phyloP scores from a whole-genome alignment of 2,113 vertebrate genomes.

The Hyperoodon ampullatus region DNA sequence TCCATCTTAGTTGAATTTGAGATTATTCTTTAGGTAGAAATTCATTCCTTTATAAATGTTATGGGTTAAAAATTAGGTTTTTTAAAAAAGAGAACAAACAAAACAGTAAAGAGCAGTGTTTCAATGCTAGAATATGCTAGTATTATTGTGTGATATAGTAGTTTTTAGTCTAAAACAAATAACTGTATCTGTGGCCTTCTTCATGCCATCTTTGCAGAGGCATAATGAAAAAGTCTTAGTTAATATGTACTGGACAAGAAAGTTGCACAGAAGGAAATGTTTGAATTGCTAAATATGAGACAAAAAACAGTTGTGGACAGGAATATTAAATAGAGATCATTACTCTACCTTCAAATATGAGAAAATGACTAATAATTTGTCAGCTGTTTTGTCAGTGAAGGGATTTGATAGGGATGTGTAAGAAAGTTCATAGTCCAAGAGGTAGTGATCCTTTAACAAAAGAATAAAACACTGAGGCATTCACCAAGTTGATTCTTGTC shows the following conservation, averaged over 20 bases:
- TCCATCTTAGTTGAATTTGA: background rate
- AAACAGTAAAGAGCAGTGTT: background rate
- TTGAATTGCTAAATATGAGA: constrained; percentile 34
- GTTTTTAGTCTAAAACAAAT: background rate
- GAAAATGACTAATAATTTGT: background rate
- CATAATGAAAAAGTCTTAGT: background rate
- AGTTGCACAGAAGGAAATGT: background rate
- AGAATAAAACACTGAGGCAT: background rate
- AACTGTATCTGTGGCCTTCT: background rate
- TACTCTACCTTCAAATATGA: background rate
- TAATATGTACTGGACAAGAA: background rate
- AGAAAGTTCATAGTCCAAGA: background rate
- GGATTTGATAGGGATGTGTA: background rate
- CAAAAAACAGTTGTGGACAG: background rate
- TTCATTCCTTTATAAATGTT: background rate
- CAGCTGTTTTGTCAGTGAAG: background rate
- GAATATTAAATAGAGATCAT: background rate
- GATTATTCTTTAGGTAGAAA: constrained; percentile 24
- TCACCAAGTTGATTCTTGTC: background rate
- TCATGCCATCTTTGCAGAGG: background rate
- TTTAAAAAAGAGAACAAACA: background rate
- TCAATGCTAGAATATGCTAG: background rate
- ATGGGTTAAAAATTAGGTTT: background rate
- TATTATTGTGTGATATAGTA: background rate
- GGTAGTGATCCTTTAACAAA: background rate